Percentiles rank a stretch among this genome's conserved stretches.
Evolutionary conservation across 2,113 vertebrate species (phyloP).

Genomic region (Megalops atlanticus): DNA sequence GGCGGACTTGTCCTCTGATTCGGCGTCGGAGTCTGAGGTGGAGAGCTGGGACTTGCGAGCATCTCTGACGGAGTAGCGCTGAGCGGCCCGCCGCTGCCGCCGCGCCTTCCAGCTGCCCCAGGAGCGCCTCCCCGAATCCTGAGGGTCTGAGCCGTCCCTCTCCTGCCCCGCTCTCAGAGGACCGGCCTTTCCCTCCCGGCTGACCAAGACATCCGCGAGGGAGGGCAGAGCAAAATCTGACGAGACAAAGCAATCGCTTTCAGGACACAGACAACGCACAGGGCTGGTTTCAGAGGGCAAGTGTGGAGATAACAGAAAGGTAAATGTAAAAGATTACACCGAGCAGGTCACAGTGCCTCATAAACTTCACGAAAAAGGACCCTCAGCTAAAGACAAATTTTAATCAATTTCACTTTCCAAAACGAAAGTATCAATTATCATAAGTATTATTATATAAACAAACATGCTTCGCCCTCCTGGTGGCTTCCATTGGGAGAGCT

Average conservation of each 20-base stretch:
- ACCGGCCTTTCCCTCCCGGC: conserved; percentile 73
- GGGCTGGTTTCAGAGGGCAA: not conserved
- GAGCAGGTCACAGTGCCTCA: too few species aligned
- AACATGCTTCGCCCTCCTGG: not conserved
- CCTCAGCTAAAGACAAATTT: too few species aligned
- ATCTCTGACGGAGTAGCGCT: conserved; percentile 84
- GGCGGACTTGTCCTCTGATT: conserved; percentile 78
- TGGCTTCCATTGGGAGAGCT: not conserved
- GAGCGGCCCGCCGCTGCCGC: conserved; percentile 74
- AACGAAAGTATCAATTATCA: not conserved
- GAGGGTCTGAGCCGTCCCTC: conserved; percentile 72
- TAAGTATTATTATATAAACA: not conserved
- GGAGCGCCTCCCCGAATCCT: conserved; percentile 63
- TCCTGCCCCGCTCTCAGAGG: conserved; percentile 76
- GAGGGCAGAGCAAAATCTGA: conserved; percentile 86
- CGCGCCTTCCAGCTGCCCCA: conserved; percentile 73
- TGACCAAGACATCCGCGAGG: conserved; percentile 72
- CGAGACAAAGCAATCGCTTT: conserved; percentile 33
- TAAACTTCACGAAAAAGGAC: too few species aligned
- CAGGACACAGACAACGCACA: not conserved
- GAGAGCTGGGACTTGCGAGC: conserved; percentile 85
- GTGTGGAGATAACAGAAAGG: not conserved
- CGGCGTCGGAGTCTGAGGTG: conserved; percentile 90
- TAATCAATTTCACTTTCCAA: too few species aligned
- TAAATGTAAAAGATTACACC: too few species aligned